Base-by-base conservation (phyloP, 1,140 invertebrate species). In the Drosophila azteca region DNA sequence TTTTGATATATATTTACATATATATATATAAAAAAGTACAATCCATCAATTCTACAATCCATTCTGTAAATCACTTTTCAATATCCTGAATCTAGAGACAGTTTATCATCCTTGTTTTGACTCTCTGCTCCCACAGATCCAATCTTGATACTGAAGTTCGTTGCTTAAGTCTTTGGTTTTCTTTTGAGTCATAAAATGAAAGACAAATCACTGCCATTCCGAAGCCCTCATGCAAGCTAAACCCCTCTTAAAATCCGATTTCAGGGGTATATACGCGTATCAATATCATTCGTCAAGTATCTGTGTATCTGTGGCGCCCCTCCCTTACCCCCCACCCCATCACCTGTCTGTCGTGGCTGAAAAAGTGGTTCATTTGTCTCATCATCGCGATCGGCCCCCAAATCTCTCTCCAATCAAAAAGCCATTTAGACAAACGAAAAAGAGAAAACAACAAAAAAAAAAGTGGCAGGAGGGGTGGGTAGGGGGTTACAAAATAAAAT, bases 361-460 rank as follows among this genome's bases (percentile, higher is more conserved):
- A 87, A 79, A 88, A 82, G 78, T 88, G 82, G 82, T 85, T 81
- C 82, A 85, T 81, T 85, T 81, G 81, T 81, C 84, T 87, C 77
- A 59, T 73, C 70, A 52, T 49, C 59, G 55, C 69, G 68, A 69
- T 70, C 22, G 46, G 20, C 46, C 17, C 60, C 51, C 74, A 77
- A 77, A 77, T 78, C 72, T 78, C 70, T 79, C 74, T 75, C 83
- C 83, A 87, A 87, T 83, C 83, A 88, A 87, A 87, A 87, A 88
- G 79, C 83, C 79, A 87, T 87, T 87, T 87, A 79, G 66, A 71
- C 46, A 67, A 69, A 49, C 71, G 44, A 59, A 15, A 50, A 66
- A 62, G 60, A 31, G 45, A 73, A 75, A 43, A 11, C 2, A 3
- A 4, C 3, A 2, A 4, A 11, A 11, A 35, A 8, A 2, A 0